phyloP scores from a whole-genome alignment of 2,888 invertebrate species.

The Habrosyne pyritoides region DNA sequence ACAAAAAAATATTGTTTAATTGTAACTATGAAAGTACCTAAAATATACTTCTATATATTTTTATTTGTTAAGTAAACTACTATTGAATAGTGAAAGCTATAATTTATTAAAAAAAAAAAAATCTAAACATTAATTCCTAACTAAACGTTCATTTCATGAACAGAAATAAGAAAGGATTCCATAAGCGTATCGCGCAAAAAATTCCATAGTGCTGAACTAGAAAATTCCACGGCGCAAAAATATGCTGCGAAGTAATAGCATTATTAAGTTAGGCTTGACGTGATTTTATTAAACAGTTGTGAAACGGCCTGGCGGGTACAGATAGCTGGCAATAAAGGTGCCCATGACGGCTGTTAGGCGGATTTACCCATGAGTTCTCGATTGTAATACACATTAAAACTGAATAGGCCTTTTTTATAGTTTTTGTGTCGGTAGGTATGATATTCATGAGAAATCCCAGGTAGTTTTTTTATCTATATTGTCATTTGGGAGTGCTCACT shows the following conservation, averaged over 20 bases:
- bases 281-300: slow-evolving; percentile 33
- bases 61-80: too few relatives aligned
- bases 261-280: slow-evolving; percentile 14
- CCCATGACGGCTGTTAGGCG: slow-evolving; percentile 28
- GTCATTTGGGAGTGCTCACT: too few relatives aligned
- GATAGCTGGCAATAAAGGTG: slow-evolving; percentile 46
- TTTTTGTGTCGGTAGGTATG: too few relatives aligned
- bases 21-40: too few relatives aligned
- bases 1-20: too few relatives aligned
- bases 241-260: slow-evolving; percentile 6
- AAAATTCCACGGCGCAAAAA: neutral
- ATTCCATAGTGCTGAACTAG: neutral
- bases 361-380: slow-evolving; percentile 22
- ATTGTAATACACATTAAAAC: neutral
- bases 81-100: too few relatives aligned
- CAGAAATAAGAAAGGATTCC: neutral
- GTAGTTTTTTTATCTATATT: too few relatives aligned
- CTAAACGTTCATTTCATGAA: too few relatives aligned
- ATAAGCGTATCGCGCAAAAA: too few relatives aligned
- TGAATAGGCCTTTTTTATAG: neutral
- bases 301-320: slow-evolving; percentile 34
- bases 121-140: neutral
- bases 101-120: neutral
- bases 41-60: too few relatives aligned
- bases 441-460: too few relatives aligned